Percentiles rank a stretch among this genome's conserved stretches.
phyloP scores from a whole-genome alignment of 2,888 invertebrate genomes.

The Orgyia antiqua region DNA sequence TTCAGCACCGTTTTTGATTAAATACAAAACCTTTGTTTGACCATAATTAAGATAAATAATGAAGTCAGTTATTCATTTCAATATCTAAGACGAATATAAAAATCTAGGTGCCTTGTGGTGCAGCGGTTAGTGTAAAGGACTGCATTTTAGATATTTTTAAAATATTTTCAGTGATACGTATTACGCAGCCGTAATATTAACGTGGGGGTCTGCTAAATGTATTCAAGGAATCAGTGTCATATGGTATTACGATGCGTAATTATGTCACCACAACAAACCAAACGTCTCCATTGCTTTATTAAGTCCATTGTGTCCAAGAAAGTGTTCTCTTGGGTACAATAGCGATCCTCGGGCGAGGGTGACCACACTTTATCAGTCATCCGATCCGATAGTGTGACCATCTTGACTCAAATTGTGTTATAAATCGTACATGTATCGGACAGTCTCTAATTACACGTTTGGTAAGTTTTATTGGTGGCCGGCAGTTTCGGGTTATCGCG shows the following conservation, averaged over 20 bases:
- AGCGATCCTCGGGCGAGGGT: slow-evolving; percentile 50
- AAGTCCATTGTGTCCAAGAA: slow-evolving; percentile 48
- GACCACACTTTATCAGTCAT: slow-evolving; percentile 65
- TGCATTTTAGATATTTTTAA: too few species aligned
- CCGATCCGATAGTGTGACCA: slow-evolving; percentile 52
- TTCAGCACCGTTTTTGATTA: too few species aligned
- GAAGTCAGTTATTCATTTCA: too few species aligned
- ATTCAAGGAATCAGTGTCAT: neutral
- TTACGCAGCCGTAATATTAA: too few species aligned
- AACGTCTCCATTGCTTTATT: slow-evolving; percentile 27
- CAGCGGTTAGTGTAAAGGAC: too few species aligned
- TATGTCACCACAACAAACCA: slow-evolving; percentile 16
- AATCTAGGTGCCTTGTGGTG: too few species aligned
- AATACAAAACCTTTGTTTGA: too few species aligned
- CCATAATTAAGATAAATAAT: too few species aligned
- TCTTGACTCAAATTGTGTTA: slow-evolving; percentile 38
- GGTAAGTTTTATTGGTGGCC: slow-evolving; percentile 60
- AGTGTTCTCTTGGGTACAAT: slow-evolving; percentile 54
- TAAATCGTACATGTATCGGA: slow-evolving; percentile 56
- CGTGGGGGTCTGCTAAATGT: too few species aligned
- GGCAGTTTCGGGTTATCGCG: slow-evolving; percentile 60
- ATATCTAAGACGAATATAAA: too few species aligned
- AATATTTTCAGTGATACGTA: too few species aligned
- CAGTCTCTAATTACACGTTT: slow-evolving; percentile 70
- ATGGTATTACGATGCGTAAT: slow-evolving; percentile 27